These are phyloP conservation scores for Adineta ricciae DNA, from an alignment of 2,888 invertebrate genomes.

Conservation along the genomic window DNA sequence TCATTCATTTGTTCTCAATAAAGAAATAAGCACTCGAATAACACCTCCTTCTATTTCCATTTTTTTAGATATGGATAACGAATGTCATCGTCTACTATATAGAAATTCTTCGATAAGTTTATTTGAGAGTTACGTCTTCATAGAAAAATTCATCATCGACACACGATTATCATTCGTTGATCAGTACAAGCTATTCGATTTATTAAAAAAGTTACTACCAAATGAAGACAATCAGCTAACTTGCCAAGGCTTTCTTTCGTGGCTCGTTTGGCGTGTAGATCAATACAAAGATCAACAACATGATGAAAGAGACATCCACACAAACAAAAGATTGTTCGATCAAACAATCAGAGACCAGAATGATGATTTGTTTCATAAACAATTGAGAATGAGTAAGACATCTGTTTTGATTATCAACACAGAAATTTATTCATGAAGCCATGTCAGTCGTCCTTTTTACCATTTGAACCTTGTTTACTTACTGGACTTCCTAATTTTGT, in stretches of 20 bases:
- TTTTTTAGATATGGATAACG: not conserved
- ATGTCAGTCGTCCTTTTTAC: too few relatives aligned
- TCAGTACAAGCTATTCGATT: conserved; percentile 11
- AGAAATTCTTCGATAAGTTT: not conserved
- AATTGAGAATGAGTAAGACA: not conserved
- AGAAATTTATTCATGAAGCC: too few relatives aligned
- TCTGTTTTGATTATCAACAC: too few relatives aligned
- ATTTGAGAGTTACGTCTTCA: not conserved
- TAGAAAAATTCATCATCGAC: conserved; percentile 16
- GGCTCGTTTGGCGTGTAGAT: not conserved
- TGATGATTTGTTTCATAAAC: not conserved
- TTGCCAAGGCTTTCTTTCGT: not conserved
- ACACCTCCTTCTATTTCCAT: not conserved
- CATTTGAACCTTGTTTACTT: too few relatives aligned
- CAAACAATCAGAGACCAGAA: not conserved
- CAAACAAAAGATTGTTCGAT: not conserved
- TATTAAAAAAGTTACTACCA: not conserved
- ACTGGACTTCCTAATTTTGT: too few relatives aligned
- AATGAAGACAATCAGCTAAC: not conserved
- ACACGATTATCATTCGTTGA: conserved; percentile 4
- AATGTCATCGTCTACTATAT: not conserved
- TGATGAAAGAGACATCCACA: not conserved
- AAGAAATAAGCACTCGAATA: not conserved
- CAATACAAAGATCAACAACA: not conserved
- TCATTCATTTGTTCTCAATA: not conserved